Conservation (phyloP, 1,140 invertebrate genomes). For the Drosophila varians region DNA sequence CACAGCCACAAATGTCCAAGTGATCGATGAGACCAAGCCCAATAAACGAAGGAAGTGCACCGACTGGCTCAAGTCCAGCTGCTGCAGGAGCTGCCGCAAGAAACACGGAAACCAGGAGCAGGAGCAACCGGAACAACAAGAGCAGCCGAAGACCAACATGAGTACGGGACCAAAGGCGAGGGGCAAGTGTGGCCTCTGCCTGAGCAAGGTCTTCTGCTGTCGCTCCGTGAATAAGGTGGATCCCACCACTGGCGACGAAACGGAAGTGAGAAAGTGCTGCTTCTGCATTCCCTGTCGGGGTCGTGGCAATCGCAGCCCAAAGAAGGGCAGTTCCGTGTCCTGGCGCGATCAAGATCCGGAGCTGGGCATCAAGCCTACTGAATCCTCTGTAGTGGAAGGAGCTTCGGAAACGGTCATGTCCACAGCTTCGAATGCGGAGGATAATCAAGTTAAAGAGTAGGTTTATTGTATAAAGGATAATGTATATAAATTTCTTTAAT, state of each 20-base stretch:
- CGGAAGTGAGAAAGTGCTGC: conserved; percentile 72
- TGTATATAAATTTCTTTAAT: background rate
- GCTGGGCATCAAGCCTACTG: conserved; percentile 66
- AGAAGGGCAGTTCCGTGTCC: conserved; percentile 52
- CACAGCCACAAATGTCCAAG: conserved; percentile 65
- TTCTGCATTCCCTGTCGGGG: conserved; percentile 78
- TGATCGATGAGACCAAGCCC: conserved; percentile 67
- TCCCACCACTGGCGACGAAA: conserved; percentile 73
- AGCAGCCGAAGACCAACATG: conserved; percentile 41
- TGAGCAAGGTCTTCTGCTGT: conserved; percentile 80
- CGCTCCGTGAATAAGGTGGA: conserved; percentile 79
- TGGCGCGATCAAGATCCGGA: conserved; percentile 83
- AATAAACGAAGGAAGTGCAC: conserved; percentile 54
- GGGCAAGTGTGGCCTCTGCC: conserved; percentile 70
- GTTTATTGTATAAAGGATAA: background rate
- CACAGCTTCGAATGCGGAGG: conserved; percentile 34
- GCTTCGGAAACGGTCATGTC: conserved; percentile 48
- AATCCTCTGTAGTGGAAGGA: conserved; percentile 76
- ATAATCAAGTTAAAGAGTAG: conserved; percentile 50
- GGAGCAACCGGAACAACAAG: conserved; percentile 5
- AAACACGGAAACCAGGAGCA: conserved; percentile 8
- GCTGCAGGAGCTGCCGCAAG: conserved; percentile 68
- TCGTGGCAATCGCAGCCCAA: conserved; percentile 43
- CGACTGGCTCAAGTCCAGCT: conserved; percentile 71
- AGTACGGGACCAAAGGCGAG: conserved; percentile 48